phyloP scores from a whole-genome alignment of 2,113 vertebrate genomes.

The Grammomys surdaster region DNA sequence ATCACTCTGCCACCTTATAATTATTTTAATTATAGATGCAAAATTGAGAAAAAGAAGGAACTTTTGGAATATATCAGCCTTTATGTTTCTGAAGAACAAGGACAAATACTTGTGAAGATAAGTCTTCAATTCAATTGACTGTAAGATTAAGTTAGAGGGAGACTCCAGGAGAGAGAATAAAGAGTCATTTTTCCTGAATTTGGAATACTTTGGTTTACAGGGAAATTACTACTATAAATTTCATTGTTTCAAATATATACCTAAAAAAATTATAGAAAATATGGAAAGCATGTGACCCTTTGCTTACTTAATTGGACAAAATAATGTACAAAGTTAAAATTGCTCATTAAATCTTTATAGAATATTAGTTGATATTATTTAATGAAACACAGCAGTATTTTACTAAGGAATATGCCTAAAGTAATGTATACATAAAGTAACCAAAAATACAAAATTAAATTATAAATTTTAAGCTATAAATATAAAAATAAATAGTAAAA shows the following conservation, averaged over 20 bases:
- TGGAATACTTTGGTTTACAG: constrained; percentile 57
- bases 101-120: constrained; percentile 45
- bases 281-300: constrained; percentile 21
- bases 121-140: background rate
- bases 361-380: constrained; percentile 19
- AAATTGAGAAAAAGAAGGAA: background rate
- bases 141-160: constrained; percentile 27
- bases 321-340: constrained; percentile 64
- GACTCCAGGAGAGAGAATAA: constrained; percentile 26
- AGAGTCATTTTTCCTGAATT: constrained; percentile 54
- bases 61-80: background rate
- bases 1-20: background rate
- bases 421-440: background rate
- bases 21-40: constrained; percentile 32
- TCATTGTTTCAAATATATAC: background rate
- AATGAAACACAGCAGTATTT: constrained; percentile 41
- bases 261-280: constrained; percentile 61
- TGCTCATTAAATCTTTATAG: constrained; percentile 66
- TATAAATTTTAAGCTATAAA: background rate
- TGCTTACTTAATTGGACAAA: background rate
- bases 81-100: constrained; percentile 24
- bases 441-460: constrained; percentile 50
- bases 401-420: constrained; percentile 41
- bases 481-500: background rate
- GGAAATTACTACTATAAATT: constrained; percentile 59